phyloP scores from a whole-genome alignment of 2,113 vertebrate species.

The Paratilapia polleni region DNA sequence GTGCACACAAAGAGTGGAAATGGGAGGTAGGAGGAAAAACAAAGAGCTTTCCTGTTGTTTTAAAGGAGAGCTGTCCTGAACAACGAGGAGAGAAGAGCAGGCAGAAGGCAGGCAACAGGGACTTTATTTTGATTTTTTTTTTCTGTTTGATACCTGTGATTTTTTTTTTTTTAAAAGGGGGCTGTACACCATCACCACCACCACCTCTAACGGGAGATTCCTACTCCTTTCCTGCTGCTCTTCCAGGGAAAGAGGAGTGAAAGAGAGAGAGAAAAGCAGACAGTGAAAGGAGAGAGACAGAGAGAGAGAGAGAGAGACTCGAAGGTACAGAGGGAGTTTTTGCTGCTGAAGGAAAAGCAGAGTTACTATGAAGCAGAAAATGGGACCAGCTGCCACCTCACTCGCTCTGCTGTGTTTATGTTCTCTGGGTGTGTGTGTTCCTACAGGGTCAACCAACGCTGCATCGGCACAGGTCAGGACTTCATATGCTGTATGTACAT shows the following conservation, averaged over 20 bases:
- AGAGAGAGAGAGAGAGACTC: slow-evolving; percentile 4
- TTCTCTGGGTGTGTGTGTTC: slow-evolving; percentile 52
- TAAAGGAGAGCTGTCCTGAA: slow-evolving; percentile 17
- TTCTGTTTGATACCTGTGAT: slow-evolving; percentile 16
- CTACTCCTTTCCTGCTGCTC: slow-evolving; percentile 21
- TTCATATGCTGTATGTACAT: neutral
- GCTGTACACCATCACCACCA: slow-evolving; percentile 26
- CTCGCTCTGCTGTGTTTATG: slow-evolving; percentile 69
- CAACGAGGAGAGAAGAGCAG: neutral
- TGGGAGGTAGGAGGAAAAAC: slow-evolving; percentile 68
- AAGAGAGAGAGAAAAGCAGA: neutral
- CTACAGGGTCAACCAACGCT: slow-evolving; percentile 33
- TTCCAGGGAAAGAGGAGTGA: slow-evolving; percentile 18
- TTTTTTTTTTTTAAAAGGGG: neutral
- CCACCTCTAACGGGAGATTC: slow-evolving; percentile 29
- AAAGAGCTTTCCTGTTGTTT: slow-evolving; percentile 75
- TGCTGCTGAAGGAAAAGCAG: slow-evolving; percentile 28
- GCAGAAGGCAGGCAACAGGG: neutral
- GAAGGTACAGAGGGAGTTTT: slow-evolving; percentile 31
- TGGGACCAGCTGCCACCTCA: slow-evolving; percentile 71
- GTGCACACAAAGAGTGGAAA: slow-evolving; percentile 75
- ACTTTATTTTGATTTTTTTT: neutral
- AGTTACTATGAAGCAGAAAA: slow-evolving; percentile 61
- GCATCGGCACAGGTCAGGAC: slow-evolving; percentile 73
- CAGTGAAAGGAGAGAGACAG: slow-evolving; percentile 12